Base-by-base conservation (phyloP, 2,888 invertebrate species). In the Mellilla xanthometata region DNA sequence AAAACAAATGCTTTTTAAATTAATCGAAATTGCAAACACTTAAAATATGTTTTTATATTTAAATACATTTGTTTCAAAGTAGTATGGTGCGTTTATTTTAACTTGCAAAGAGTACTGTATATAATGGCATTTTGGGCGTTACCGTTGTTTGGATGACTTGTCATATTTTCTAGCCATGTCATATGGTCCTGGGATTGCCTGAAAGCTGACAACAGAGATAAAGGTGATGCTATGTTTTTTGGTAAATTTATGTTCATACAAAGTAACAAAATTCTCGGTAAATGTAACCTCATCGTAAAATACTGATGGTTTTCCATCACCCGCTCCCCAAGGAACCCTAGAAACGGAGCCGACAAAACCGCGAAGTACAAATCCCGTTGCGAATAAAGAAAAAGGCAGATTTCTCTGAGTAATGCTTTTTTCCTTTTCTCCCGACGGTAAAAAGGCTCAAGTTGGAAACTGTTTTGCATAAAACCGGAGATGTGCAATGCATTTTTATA, bases 371-470 rank as follows among this genome's bases (percentile, higher is more conserved):
- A 65, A 68, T 62, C 54, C 39, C 34, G 33, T 15, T 34, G 32
- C 31, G 48, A 54, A 50, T 49, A 60, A 60, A 55, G 54, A 49
- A 62, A 61, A 56, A 60, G 44, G 49, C 46, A 62, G 49, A 52
- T 62, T 62, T 58, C 56, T 57, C 35, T 41, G 40, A 49, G 55
- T 56, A 62, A 56, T 46, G 43, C 33, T 29, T 49, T 52, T 42
- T 46, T 50, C 32, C 30, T 52, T 43, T 48, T 49, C 51, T 48
- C 38, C 31, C 39, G 33, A 28, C 52, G 39, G 49, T 58, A 60
- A 63, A 72, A 72, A 71, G 55, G 59, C 60, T 68, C 63, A 62
- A 60, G 65, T 66, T 62, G 52, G 56, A 67, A 70, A 65, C 62
- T 63, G 54, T 62, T 72, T 71, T 60, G 60, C 62, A 65, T 69